Evolutionary conservation across 2,888 invertebrate species (phyloP), one percentile per base, ranked within the genome.

Genomic region (Polymixis flavicincta): DNA sequence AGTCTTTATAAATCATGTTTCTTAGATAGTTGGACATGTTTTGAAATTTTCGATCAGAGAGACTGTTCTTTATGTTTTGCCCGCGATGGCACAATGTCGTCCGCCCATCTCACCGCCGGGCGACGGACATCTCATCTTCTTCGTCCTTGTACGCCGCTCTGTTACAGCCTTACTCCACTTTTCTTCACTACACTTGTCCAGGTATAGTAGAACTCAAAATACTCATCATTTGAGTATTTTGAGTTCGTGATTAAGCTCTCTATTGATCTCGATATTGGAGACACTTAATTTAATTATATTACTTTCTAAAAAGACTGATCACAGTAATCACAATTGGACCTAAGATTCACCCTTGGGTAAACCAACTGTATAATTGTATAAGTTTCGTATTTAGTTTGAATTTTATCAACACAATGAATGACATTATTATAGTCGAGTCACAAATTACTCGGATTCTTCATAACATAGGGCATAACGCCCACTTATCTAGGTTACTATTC

Each of bases 1-100:
- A 80, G 77, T 84, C 77, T 78, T 84, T 74, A 79, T 84, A 82
- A 84, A 84, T 85, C 86, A 84, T 79, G 71, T 67, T 59, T 63
- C 32, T 82, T 68, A 74, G 72, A 71, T 76, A n/a, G 55, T 37
- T 32, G 60, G 52, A 68, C 72, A 61, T 74, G 67, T 68, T 81
- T 73, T 74, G 65, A 60, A 59, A 61, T 75, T 50, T 80, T 48
- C 25, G 14, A 68, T 69, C 28, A 42, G 25, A 57, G 28, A 6
- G 25, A 68, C 71, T 64, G 60, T 22, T 50, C 17, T 83, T 60
- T 28, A 11, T 3, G 42, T 45, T 11, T 45, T 11, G 42, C 42
- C 11, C 11, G 13, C 13, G 42, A 45, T 45, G 11, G 42, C 11
- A 45, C 11, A 45, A 45, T 45, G 3, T 45, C 42, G 11, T 45